Evolutionary conservation across 1,140 invertebrate genomes (phyloP), one percentile per base, ranked within the genome.

Genomic region (Diachasmimorpha longicaudata): DNA sequence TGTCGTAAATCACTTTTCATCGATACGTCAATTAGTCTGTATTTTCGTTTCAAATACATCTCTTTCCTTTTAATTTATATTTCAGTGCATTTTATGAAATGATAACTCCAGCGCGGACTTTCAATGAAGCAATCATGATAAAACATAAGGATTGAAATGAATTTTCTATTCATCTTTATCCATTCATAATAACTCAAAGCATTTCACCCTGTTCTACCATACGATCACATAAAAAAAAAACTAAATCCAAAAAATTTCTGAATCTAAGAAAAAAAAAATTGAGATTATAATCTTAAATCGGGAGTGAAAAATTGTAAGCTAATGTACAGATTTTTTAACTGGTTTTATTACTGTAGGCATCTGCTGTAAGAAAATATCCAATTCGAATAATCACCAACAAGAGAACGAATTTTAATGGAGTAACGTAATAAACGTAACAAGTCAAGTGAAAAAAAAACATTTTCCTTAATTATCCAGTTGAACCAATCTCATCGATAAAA

Each of bases 261-360:
- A 31, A 31, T 31, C 31, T 68, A 68, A 55, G n/a, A 16, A 55
- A 55, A 55, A n/a, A 55, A 55, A 55, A 55, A 55, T 55, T 4
- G 48, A 19, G 9, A 55, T 55, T 19, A 55, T 16, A 19, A 16
- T 19, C 6, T n/a, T 8, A 55, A 19, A 16, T 16, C 14, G 8
- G 23, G 46, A 37, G 67, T 4, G 39, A 42, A 55, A n/a, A 44
- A 52, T 44, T 73, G 71, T 73, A 73, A 73, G 72, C 67, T 74
- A 68, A 63, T 74, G 72, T 74, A 74, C 72, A 74, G 72, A 44
- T 74, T 74, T 74, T 74, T 74, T 52, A 71, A 74, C 72, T 68
- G 58, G 25, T 74, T 74, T 74, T 67, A 68, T 74, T 68, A 46
- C 10, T 14, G 44, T 68, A 74, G 39, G 14, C 5, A 66, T 46